Conservation (phyloP, 2,888 invertebrate species). For the Melipona beecheii region DNA sequence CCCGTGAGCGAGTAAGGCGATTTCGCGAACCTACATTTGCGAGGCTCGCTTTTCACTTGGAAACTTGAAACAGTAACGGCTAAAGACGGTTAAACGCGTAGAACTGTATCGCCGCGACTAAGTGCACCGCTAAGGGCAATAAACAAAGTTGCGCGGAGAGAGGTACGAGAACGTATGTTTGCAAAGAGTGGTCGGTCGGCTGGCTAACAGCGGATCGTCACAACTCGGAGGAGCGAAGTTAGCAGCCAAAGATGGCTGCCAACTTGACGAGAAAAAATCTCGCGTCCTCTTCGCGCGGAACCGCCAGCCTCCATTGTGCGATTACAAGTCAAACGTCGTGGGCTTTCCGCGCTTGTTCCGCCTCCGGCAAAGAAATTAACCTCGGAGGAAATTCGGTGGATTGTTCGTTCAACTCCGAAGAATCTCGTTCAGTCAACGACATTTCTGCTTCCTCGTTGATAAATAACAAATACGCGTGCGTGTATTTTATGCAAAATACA, state of each 20-base stretch:
- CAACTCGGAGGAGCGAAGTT: conserved; percentile 59
- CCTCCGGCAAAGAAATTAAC: neutral
- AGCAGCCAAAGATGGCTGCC: conserved; percentile 44
- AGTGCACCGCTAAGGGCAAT: conserved; percentile 33
- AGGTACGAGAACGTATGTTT: conserved; percentile 40
- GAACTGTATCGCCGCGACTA: conserved; percentile 33
- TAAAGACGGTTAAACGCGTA: conserved; percentile 45
- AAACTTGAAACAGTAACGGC: conserved; percentile 42
- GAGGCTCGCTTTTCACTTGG: conserved; percentile 32
- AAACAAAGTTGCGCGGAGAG: conserved; percentile 40
- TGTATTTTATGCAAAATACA: too few species aligned
- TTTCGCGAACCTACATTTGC: neutral
- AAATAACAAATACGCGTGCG: too few species aligned
- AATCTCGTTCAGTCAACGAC: too few species aligned
- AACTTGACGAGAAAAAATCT: conserved; percentile 53
- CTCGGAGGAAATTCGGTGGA: too few species aligned
- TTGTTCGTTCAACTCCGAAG: too few species aligned
- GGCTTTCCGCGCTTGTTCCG: too few species aligned
- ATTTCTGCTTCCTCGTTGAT: too few species aligned
- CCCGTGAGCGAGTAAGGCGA: neutral
- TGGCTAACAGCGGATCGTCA: conserved; percentile 56
- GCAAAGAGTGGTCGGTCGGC: conserved; percentile 33
- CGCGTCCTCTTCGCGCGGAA: conserved; percentile 6
- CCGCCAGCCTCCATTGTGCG: neutral
- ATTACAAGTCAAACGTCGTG: neutral